Evolutionary conservation across 1,140 invertebrate species (phyloP).

Genomic region (Eueides isabella): DNA sequence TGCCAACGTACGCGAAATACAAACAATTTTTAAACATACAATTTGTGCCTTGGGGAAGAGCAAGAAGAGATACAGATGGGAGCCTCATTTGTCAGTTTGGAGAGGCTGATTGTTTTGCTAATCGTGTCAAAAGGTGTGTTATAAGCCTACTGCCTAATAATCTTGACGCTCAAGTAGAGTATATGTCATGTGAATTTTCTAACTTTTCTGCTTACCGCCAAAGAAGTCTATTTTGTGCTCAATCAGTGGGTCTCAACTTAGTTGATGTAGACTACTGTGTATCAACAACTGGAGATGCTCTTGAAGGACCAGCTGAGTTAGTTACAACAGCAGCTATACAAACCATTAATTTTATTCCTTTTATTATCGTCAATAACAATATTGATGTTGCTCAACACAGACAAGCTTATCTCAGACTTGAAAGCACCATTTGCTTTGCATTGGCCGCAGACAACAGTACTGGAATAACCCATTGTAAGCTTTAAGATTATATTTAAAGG

Average conservation of each 20-base stretch:
- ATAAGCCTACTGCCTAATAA: conserved; percentile 16
- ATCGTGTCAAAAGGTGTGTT: conserved; percentile 26
- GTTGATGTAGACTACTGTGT: conserved; percentile 61
- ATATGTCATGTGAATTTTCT: conserved; percentile 71
- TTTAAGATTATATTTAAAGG: not conserved
- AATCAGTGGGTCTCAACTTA: conserved; percentile 47
- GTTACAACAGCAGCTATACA: conserved; percentile 46
- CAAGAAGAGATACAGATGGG: conserved; percentile 17
- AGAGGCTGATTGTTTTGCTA: conserved; percentile 24
- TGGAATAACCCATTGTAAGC: conserved; percentile 47
- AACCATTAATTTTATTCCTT: conserved; percentile 63
- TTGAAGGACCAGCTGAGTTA: conserved; percentile 50
- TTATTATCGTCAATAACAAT: conserved; percentile 59
- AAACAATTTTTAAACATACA: conserved; percentile 28
- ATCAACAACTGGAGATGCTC: conserved; percentile 43
- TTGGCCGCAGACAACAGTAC: conserved; percentile 54
- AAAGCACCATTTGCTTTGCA: conserved; percentile 58
- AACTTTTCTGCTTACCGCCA: conserved; percentile 48
- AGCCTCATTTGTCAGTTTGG: conserved; percentile 24
- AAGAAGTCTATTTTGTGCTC: conserved; percentile 58
- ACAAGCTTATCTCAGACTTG: conserved; percentile 42
- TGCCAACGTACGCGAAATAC: conserved; percentile 22
- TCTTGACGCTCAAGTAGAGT: conserved; percentile 44
- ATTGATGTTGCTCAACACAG: conserved; percentile 42
- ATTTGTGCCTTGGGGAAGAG: conserved; percentile 38